Base-by-base conservation (phyloP, 2,797 vertebrate species). In the Craterocephalus amniculus region DNA sequence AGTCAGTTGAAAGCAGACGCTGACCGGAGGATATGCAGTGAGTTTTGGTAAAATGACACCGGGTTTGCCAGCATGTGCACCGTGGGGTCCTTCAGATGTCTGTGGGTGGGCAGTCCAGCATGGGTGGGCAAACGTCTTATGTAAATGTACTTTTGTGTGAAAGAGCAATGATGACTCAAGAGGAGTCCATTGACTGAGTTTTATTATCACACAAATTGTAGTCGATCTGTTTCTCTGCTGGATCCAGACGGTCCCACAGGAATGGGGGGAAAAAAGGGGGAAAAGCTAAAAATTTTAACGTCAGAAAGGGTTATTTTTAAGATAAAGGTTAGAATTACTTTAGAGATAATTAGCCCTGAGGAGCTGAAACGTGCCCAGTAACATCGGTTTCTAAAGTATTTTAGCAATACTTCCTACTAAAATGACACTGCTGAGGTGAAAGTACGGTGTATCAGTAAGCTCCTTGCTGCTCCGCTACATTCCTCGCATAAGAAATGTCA, bases 21-120 rank as follows among this genome's bases (percentile, higher is more conserved):
- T 72, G 4, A 6, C 43, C 11, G 32, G 16, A 63, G 13, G 14
- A 43, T 35, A 3, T 34, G 22, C 55, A 14, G 8, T 56, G 36
- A 61, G 36, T n/a, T 72, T 8, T 57, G 56, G 36, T 58, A 24
- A 70, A 68, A 70, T 14, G 31, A 56, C 32, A 24, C 36, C 45
- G 29, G n/a, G 6, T 31, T 43, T 58, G 35, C 0, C 5, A 24
- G 55, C 38, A 6, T 45, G 24, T 16, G 72, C 32, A n/a, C 55
- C 65, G 61, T 70, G 68, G 58, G 79, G 74, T 63, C 58, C 48
- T 52, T n/a, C 6, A 38, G 61, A 66, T 40, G 70, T 26, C 60
- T 67, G 73, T 81, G 88, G 85, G 85, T 85, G 83, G 81, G 79
- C 81, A 82, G 43, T 51, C 74, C 76, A 73, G 68, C 71, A 52